These are phyloP conservation scores for Cynodonichthys magdalenae DNA, from an alignment of 2,797 vertebrate species.

Conservation along the genomic window DNA sequence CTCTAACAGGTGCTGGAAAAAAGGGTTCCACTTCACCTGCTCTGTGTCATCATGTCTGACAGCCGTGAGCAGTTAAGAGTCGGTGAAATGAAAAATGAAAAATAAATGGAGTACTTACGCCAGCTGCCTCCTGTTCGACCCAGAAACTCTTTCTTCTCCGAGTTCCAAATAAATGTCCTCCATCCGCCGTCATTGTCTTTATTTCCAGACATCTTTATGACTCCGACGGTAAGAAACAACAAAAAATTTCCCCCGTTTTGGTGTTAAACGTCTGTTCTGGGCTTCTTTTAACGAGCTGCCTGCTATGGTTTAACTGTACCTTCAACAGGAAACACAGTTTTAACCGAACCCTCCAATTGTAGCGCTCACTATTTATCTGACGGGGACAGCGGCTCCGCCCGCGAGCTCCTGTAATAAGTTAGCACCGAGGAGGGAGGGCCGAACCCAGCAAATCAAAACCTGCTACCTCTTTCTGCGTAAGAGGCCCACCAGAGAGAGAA, in stretches of 20 bases:
- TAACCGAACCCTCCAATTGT: constrained; percentile 70
- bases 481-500: constrained; percentile 18
- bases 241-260: constrained; percentile 29
- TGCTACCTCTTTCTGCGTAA: constrained; percentile 67
- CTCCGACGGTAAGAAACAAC: constrained; percentile 10
- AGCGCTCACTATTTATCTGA: constrained; percentile 75
- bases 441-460: constrained; percentile 72
- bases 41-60: background rate
- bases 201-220: constrained; percentile 86
- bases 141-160: constrained; percentile 93
- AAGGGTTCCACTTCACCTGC: too few species aligned
- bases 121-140: constrained; percentile 93
- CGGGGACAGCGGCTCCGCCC: constrained; percentile 68
- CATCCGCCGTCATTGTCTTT: constrained; percentile 92
- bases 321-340: constrained; percentile 59
- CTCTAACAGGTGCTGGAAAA: constrained; percentile 81
- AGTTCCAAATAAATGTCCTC: constrained; percentile 95
- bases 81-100: background rate
- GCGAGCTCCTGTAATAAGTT: constrained; percentile 76
- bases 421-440: constrained; percentile 66
- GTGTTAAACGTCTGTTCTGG: too few species aligned
- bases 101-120: constrained; percentile 86
- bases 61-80: too few species aligned
- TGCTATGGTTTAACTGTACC: constrained; percentile 46
- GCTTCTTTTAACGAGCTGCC: too few species aligned